Percentiles rank a stretch among this genome's conserved stretches.
Evolutionary conservation across 2,797 vertebrate species (phyloP).

Genomic region (Pangasius sanitwongsei): DNA sequence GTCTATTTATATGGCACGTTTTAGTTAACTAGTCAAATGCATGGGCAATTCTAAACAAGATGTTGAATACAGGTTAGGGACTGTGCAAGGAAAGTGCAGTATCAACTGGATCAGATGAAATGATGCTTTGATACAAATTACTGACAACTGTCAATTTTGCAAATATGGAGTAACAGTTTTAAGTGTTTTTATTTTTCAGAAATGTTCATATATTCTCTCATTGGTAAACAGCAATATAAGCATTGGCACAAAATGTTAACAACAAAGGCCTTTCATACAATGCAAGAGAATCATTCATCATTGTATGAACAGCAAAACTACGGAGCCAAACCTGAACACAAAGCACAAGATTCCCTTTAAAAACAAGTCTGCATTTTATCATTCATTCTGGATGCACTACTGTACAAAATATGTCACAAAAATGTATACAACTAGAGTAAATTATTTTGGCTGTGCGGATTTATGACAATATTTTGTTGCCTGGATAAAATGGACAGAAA

Average conservation of each 20-base stretch:
- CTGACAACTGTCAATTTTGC: not conserved
- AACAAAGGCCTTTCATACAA: conserved; percentile 42
- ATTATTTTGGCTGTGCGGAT: not conserved
- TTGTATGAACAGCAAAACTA: conserved; percentile 23
- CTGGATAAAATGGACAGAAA: not conserved
- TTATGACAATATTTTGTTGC: not conserved
- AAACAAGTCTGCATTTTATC: not conserved
- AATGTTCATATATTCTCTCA: conserved; percentile 2
- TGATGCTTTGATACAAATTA: not conserved
- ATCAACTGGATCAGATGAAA: not conserved
- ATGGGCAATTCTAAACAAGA: too few species aligned
- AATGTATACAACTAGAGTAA: not conserved
- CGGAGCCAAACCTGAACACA: conserved; percentile 1
- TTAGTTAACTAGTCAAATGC: not conserved
- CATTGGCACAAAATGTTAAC: conserved; percentile 44
- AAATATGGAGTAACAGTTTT: not conserved
- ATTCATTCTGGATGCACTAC: not conserved
- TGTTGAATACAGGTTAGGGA: not conserved
- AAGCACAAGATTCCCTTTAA: not conserved
- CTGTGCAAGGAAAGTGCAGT: not conserved
- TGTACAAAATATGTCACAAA: not conserved
- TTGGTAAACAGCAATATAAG: conserved; percentile 33
- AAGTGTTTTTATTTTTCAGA: conserved; percentile 37
- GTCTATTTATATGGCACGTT: conserved; percentile 1
- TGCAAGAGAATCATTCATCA: conserved; percentile 9